These are phyloP conservation scores for Cyprinodon brontotheroides DNA, from an alignment of 2,113 vertebrate genomes.

Conservation along the genomic window DNA sequence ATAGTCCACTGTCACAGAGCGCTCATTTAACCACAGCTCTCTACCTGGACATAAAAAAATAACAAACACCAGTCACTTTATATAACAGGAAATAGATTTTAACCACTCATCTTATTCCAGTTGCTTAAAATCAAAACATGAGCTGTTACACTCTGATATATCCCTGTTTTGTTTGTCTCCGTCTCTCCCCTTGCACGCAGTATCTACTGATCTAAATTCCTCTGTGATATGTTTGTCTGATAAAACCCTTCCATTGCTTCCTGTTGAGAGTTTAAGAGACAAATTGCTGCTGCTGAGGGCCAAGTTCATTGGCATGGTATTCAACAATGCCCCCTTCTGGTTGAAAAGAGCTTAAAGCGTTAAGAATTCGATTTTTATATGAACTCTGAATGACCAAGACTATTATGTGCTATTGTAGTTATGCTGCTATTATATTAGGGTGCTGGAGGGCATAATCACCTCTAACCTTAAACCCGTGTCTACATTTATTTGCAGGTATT, in stretches of 20 bases:
- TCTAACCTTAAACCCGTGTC: too few relatives aligned
- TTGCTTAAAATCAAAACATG: not conserved
- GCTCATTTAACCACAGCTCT: slow-evolving; percentile 80
- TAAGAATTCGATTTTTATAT: too few relatives aligned
- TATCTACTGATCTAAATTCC: slow-evolving; percentile 65
- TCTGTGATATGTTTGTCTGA: slow-evolving; percentile 58
- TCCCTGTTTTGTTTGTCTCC: not conserved
- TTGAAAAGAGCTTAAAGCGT: not conserved
- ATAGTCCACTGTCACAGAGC: slow-evolving; percentile 83
- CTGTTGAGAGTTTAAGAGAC: slow-evolving; percentile 46
- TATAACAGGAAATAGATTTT: not conserved
- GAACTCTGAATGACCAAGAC: not conserved
- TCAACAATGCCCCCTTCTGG: slow-evolving; percentile 62
- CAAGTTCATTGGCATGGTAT: not conserved
- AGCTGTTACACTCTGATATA: not conserved
- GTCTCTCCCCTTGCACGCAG: slow-evolving; percentile 8
- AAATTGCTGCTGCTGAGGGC: not conserved
- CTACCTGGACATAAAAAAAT: slow-evolving; percentile 69
- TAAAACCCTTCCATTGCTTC: slow-evolving; percentile 60
- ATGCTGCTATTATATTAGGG: not conserved
- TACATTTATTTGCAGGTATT: too few relatives aligned
- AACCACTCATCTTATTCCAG: slow-evolving; percentile 3
- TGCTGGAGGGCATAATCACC: not conserved
- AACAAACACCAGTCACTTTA: slow-evolving; percentile 15
- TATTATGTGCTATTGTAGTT: not conserved